Base-by-base conservation (phyloP, 1,140 invertebrate genomes). In the Apis laboriosa region DNA sequence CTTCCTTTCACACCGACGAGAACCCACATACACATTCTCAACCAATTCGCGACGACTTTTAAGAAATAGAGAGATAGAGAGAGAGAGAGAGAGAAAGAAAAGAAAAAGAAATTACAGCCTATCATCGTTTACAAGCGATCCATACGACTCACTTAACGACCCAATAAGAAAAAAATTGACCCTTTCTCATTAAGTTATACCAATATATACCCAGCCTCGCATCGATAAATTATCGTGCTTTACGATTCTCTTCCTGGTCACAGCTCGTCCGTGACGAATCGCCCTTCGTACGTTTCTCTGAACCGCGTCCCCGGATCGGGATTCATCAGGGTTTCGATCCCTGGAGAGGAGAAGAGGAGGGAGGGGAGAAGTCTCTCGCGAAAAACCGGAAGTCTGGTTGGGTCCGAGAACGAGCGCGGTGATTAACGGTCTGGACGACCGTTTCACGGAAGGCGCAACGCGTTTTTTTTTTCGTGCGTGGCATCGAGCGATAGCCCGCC, bases 401-500 rank as follows among this genome's bases (percentile, higher is more conserved):
- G 34, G 2, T 49, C 34, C 28, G 51, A 34, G 1, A 28, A 9
- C 28, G 53, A 24, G 24, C 34, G 21, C 49, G 34, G n/a, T 75
- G 68, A 66, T 78, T 55, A 87, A 87, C 72, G 75, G 9, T 49
- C 17, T 43, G 2, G 56, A 51, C 34, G 21, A 49, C 64, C 63
- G 55, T 56, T 67, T 58, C 13, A 72, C 49, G 61, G 67, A 64
- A 78, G 51, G 17, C 53, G 24, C 58, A 12, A 56, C 75, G 73
- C 24, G 24, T 24, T 24, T 24, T 24, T 24, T 24, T 24, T 67
- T 60, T 17, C 63, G 60, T 43, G 53, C 61, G 55, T 24, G 72
- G 5, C 79, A 28, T 60, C 63, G 58, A 15, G 80, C 63, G 80
- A 83, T 83, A 83, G 75, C 34, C 17, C 17, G 77, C 28, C 34